Percentiles rank a stretch among this genome's conserved stretches.
Conservation (phyloP, 2,888 invertebrate species). For the Drosophila demipolita region DNA sequence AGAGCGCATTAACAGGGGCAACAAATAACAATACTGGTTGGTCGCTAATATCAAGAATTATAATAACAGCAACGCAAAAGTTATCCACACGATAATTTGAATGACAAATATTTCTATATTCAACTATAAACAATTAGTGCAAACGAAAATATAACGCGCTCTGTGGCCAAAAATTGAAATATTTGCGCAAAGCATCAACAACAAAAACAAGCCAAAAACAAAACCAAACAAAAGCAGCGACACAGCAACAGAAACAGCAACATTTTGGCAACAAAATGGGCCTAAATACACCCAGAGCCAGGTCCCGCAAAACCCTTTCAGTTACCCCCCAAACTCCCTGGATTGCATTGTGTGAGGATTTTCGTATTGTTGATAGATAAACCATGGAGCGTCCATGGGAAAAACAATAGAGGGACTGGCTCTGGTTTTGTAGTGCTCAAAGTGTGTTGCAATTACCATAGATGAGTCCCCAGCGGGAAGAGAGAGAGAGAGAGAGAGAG, state of each 20-base stretch:
- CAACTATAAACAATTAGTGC: conserved; percentile 79
- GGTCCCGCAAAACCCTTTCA: neutral
- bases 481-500: neutral
- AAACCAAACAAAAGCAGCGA: conserved; percentile 14
- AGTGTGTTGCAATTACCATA: conserved; percentile 54
- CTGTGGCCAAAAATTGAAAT: conserved; percentile 62
- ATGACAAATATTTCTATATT: conserved; percentile 75
- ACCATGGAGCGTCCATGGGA: conserved; percentile 1
- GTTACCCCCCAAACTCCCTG: neutral
- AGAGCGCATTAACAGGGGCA: conserved; percentile 40
- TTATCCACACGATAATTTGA: conserved; percentile 74
- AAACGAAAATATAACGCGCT: conserved; percentile 61
- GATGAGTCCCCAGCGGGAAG: conserved; percentile 69
- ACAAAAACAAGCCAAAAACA: conserved; percentile 1
- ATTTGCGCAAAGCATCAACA: conserved; percentile 46
- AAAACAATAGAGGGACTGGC: conserved; percentile 19
- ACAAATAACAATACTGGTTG: conserved; percentile 23
- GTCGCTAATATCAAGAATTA: conserved; percentile 48
- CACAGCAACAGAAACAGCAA: conserved; percentile 18
- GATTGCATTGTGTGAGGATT: conserved; percentile 53
- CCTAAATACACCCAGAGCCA: conserved; percentile 68
- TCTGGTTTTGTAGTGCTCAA: neutral
- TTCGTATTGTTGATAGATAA: conserved; percentile 68
- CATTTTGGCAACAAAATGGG: conserved; percentile 59
- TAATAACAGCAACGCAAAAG: conserved; percentile 46